Base-by-base conservation (phyloP, 2,888 invertebrate genomes). In the Dolichomitus sp. region DNA sequence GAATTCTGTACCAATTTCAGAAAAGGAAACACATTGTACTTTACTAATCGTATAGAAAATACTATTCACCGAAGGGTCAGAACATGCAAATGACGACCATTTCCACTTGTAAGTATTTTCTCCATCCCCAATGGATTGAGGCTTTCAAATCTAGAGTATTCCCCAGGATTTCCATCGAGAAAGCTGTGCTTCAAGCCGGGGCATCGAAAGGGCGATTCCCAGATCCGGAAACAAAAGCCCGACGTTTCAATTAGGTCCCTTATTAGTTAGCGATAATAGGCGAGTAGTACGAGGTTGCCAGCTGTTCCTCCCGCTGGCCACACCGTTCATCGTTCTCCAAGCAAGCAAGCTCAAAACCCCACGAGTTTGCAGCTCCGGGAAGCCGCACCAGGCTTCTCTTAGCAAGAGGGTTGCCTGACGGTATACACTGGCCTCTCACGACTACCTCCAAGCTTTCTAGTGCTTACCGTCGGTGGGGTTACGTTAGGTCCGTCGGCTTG, bases 251-350 rank as follows among this genome's bases (percentile, higher is more conserved):
- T 93, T 93, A 92, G 91, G 90, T 89, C 90, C 91, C 92, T 92
- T 92, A 93, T 93, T 93, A 93, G 93, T 92, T 91, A 90, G 90
- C 90, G 91, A 92, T 93, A 93, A 93, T 93, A 92, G 92, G 89
- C 90, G 48, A 48, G 33, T 37, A 57, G 72, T 33, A 74, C 19
- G 75, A 72, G 48, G 42, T 63, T 59, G n/a, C 66, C 50, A 81
- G 73, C 40, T 78, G 78, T 75, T 68, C 37, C 57, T 70, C 69
- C 45, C 63, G 76, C 75, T 40, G 75, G 42, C 59, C 27, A 42
- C 59, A 63, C 19, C 63, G 42, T 75, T 45, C 48, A 73, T 79
- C 69, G 68, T 52, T 54, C 74, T 69, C 48, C 73, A 27, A 19
- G 50, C 37, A 9, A 37, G 37, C 9, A 37, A 59, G 70, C 76